A percentile compares a stretch with the other conserved stretches of the same genome.
These are phyloP conservation scores for Protobothrops mucrosquamatus DNA, from an alignment of 2,113 vertebrate species.

Conservation along the genomic window DNA sequence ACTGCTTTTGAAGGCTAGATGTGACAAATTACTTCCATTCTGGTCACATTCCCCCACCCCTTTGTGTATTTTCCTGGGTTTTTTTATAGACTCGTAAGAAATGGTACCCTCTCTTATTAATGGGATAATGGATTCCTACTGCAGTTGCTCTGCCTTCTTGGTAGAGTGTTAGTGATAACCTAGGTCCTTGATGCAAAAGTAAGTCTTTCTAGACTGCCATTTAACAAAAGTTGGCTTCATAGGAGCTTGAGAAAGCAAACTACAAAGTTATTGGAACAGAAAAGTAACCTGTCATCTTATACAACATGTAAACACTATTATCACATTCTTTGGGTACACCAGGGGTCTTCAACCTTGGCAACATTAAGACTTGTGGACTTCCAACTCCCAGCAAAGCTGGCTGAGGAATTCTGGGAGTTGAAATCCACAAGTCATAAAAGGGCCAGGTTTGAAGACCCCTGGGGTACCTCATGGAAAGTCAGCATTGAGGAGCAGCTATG, in stretches of 20 bases:
- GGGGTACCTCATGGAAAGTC: neutral
- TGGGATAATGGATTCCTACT: neutral
- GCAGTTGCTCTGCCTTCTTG: neutral
- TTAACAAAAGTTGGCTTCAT: neutral
- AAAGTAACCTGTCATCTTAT: neutral
- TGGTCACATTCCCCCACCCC: neutral
- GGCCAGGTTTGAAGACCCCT: too few relatives aligned
- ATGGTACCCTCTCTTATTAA: neutral
- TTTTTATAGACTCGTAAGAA: neutral
- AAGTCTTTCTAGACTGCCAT: neutral
- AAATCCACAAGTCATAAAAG: too few relatives aligned
- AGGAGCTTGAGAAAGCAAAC: conserved; percentile 3
- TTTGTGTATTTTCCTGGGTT: neutral
- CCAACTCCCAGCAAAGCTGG: too few relatives aligned
- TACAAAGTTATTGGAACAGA: conserved; percentile 14
- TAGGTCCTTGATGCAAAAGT: neutral
- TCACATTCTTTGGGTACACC: conserved; percentile 12
- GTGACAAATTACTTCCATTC: neutral
- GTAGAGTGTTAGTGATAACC: neutral
- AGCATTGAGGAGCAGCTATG: conserved; percentile 35
- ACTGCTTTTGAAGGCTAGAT: neutral
- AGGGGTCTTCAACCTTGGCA: too few relatives aligned
- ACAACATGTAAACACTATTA: neutral
- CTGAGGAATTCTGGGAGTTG: too few relatives aligned
- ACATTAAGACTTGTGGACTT: too few relatives aligned